These are phyloP conservation scores for Drosophila dives DNA, from an alignment of 2,888 invertebrate species.

Conservation along the genomic window DNA sequence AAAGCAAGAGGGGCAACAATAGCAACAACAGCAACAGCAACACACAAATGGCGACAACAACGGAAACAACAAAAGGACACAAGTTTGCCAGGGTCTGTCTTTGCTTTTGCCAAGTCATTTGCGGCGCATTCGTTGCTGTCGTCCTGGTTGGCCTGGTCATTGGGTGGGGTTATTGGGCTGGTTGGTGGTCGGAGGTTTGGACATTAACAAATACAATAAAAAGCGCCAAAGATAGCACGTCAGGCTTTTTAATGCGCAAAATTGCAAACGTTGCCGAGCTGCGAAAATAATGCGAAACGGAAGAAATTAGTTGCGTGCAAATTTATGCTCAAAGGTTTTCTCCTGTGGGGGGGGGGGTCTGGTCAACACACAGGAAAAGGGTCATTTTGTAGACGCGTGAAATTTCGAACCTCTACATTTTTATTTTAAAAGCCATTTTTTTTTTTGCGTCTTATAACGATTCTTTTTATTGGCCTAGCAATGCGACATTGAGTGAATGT, in stretches of 20 bases:
- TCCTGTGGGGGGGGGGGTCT: constrained; percentile 23
- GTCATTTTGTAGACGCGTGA: constrained; percentile 78
- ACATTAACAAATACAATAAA: constrained; percentile 80
- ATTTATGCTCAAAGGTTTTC: constrained; percentile 68
- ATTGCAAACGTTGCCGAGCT: constrained; percentile 75
- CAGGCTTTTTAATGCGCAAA: constrained; percentile 81
- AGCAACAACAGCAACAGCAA: constrained; percentile 58
- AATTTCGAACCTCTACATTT: constrained; percentile 53
- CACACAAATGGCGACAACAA: constrained; percentile 53
- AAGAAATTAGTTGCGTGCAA: constrained; percentile 81
- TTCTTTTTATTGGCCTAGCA: constrained; percentile 46
- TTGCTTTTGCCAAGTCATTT: constrained; percentile 75
- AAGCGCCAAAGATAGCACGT: constrained; percentile 81
- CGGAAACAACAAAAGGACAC: constrained; percentile 80
- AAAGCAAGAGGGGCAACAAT: constrained; percentile 46
- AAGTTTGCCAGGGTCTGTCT: constrained; percentile 68
- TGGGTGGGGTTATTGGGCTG: constrained; percentile 6
- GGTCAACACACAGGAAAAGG: constrained; percentile 72
- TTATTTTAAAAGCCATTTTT: background rate
- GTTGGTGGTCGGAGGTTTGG: constrained; percentile 42
- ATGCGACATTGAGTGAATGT: constrained; percentile 22
- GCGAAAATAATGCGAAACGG: constrained; percentile 81
- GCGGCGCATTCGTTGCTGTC: constrained; percentile 63
- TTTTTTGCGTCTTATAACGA: constrained; percentile 22
- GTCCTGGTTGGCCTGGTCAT: constrained; percentile 7